Evolutionary conservation across 2,797 vertebrate species (phyloP), one percentile per base, ranked within the genome.

Genomic region (Poecilia wingei): DNA sequence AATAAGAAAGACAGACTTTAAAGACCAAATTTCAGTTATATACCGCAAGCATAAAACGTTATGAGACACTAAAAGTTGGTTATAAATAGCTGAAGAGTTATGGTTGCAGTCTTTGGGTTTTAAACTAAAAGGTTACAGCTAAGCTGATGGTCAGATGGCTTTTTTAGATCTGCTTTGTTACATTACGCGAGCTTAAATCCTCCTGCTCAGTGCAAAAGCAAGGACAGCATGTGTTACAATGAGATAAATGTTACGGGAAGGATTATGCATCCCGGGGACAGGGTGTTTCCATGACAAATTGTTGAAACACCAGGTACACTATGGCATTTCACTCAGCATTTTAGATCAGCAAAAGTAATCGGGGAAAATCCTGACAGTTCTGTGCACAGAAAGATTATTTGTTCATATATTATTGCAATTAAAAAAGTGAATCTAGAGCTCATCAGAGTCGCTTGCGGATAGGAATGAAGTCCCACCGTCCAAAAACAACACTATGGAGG

Each of bases 191-290:
- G 88, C 84, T 90, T 86, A 89, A 78, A 69, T 78, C 69, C 51
- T 76, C 59, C 68, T 28, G 74, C 78, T 84, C 78, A 73, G 64
- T 78, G 68, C 0, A 66, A 74, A 77, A 81, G 70, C 82, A 82
- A 80, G 41, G 43, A 43, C 80, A 84, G 72, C 86, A 77, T 84
- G 83, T 81, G 83, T 81, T 87, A 77, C 82, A 74, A 71, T 36
- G 59, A 83, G 79, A 81, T 90, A 85, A 91, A 92, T 86, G 78
- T 84, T 87, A 91, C 86, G 82, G 87, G 85, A 92, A 88, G 83
- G 82, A 89, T 80, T 72, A 83, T 83, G 77, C 84, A 77, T 86
- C 80, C 70, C 39, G 47, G 90, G 90, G 47, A 93, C 90, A 91
- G 82, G 79, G 88, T 88, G 89, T 89, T 90, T 92, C 83, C 81